phyloP scores from a whole-genome alignment of 2,113 vertebrate genomes.

The Trematocara marginatum region DNA sequence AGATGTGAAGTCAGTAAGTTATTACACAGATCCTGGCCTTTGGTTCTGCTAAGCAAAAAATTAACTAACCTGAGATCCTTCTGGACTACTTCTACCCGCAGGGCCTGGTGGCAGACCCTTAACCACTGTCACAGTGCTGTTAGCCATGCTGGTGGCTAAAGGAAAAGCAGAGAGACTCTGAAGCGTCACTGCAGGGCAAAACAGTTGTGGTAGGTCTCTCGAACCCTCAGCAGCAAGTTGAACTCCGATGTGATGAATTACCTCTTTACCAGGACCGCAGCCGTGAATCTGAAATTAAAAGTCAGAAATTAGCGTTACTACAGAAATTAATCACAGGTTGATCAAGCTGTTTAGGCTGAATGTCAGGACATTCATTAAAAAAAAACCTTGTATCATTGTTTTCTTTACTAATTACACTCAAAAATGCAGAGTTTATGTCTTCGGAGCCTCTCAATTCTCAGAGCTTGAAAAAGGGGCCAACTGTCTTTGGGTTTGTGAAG shows the following conservation, averaged over 20 bases:
- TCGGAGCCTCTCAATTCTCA: background rate
- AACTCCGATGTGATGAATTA: background rate
- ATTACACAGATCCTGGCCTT: background rate
- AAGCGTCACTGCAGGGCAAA: slow-evolving; percentile 55
- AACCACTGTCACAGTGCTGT: slow-evolving; percentile 82
- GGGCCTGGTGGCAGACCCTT: slow-evolving; percentile 72
- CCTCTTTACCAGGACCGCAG: background rate
- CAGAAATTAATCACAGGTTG: background rate
- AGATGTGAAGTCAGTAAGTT: accelerated
- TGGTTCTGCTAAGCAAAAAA: background rate
- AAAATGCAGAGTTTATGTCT: background rate
- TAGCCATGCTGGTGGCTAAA: slow-evolving; percentile 85
- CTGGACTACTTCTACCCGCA: slow-evolving; percentile 84
- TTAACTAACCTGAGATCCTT: slow-evolving; percentile 84
- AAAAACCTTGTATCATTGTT: background rate
- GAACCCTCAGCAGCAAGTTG: background rate
- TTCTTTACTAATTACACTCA: background rate
- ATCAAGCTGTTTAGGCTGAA: background rate
- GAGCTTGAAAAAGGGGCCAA: background rate
- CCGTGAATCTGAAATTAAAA: slow-evolving; percentile 11
- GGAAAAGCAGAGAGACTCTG: slow-evolving; percentile 74
- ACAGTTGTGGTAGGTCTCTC: slow-evolving; percentile 1
- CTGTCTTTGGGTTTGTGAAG: background rate
- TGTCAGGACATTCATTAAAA: background rate
- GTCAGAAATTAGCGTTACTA: accelerated